Base-by-base conservation (phyloP, 2,113 vertebrate genomes). In the Melanotaenia duboulayi region DNA sequence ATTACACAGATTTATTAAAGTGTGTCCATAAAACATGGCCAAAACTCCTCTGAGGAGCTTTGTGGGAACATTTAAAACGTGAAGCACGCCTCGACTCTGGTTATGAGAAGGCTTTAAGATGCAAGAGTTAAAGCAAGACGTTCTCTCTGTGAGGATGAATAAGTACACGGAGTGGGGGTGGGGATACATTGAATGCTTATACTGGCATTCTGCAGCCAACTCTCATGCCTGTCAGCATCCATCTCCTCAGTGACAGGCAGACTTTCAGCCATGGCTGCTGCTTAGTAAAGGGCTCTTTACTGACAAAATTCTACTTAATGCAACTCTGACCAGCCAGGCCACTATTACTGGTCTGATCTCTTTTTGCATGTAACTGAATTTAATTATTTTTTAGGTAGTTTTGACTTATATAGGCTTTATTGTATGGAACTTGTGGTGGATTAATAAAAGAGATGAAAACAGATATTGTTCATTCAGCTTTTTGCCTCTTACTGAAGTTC, bases 161-260 rank as follows among this genome's bases (percentile, higher is more conserved):
- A 62, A 78, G 24, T 61, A 59, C 62, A 75, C 55, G 42, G 46
- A 65, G 64, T 48, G 13, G 22, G 32, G 32, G 28, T 28, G 32
- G 32, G 57, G 44, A 32, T 74, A 25, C 57, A 71, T 50, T 40
- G 19, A 22, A 57, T 68, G 59, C 61, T 78, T 72, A 74, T 71
- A 55, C 50, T 68, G 62, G 46, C 58, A 76, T 71, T 81, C 74
- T 68, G 71, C 65, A 72, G 84, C 70, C 68, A 17, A 63, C 68
- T 86, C 84, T 57, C 81, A 87, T 13, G 57, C 78, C 76, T 86
- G 87, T 88, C 89, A 87, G 42, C 54, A 77, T 85, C 77, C 78
- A 78, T 89, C 76, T 70, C 19, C 57, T 79, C 67, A 62, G 51
- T 80, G 62, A 83, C 75, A 75, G 65, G 24, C 63, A 55, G 61